Evolutionary conservation across 1,140 invertebrate genomes (phyloP), one percentile per base, ranked within the genome.

Genomic region (Apis cerana): DNA sequence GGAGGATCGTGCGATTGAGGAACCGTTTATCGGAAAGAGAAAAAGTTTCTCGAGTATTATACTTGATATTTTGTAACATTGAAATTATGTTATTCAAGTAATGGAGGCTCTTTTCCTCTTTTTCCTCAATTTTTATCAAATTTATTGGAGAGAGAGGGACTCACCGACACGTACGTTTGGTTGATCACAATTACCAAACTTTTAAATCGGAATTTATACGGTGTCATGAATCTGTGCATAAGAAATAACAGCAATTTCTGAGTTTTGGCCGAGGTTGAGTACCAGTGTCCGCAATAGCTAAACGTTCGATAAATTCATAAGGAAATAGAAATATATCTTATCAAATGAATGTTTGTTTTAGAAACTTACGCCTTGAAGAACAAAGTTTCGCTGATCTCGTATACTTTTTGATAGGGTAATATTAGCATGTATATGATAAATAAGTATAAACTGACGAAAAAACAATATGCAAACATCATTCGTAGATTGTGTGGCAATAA

Each of bases 371-470:
- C 9, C 21, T 61, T 61, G 9, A 61, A 61, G 21, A 61, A 61
- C 21, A 61, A 3, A n/a, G 7, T 21, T 5, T n/a, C 21, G 1
- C 58, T 61, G 58, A 2, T n/a, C 58, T 61, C 56, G 21, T n/a
- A n/a, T n/a, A 61, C n/a, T n/a, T 8, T n/a, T n/a, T 61, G 13
- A 61, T 21, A 21, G 11, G 58, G 21, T 10, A 10, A 1, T 0
- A 61, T 4, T n/a, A n/a, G 0, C 21, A n/a, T 9, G 11, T 10
- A 61, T 1, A n/a, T n/a, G n/a, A 1, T 9, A 11, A n/a, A 1
- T 0, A 21, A 10, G 4, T n/a, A 61, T n/a, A 1, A n/a, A n/a
- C 58, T 43, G 0, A n/a, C 8, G 21, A n/a, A 7, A 10, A n/a
- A 11, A 11, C 8, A 8, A 15, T 58, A 17, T 4, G 21, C 8